These are phyloP conservation scores for Typhlichthys eigenmanni DNA, from an alignment of 2,797 vertebrate genomes.

Conservation along the genomic window DNA sequence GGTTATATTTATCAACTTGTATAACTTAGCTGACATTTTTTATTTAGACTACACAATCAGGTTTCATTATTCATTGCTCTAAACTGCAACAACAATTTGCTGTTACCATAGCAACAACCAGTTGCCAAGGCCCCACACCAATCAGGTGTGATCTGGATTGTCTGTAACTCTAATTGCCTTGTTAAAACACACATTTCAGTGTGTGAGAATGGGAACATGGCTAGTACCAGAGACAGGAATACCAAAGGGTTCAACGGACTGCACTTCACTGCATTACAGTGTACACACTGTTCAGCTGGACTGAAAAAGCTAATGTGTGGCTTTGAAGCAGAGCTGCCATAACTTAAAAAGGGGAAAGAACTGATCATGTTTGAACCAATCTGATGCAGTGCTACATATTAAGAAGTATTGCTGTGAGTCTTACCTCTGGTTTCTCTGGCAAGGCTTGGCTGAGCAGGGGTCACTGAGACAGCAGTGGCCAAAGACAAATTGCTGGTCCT, in stretches of 20 bases:
- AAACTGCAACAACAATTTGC: slow-evolving; percentile 1
- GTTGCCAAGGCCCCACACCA: slow-evolving; percentile 22
- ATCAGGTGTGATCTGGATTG: slow-evolving; percentile 27
- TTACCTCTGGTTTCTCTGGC: slow-evolving; percentile 90
- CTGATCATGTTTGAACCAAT: no score
- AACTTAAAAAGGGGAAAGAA: no score
- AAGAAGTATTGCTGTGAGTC: background rate
- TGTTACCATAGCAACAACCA: slow-evolving; percentile 38
- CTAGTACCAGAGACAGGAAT: background rate
- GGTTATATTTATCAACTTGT: no score
- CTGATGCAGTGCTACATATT: no score
- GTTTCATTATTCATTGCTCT: no score
- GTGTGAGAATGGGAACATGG: background rate
- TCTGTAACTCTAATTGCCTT: slow-evolving; percentile 41
- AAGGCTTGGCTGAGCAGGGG: slow-evolving; percentile 86
- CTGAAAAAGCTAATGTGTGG: no score
- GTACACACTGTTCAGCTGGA: no score
- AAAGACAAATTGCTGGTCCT: slow-evolving; percentile 90
- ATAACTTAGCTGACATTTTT: no score
- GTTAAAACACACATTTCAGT: slow-evolving; percentile 34
- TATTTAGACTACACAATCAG: no score
- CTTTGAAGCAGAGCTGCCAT: no score
- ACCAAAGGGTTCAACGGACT: no score
- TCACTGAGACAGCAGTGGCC: slow-evolving; percentile 86
- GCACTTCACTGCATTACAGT: no score